Evolutionary conservation across 2,113 vertebrate genomes (phyloP).

Genomic region (Tachysurus fulvidraco): DNA sequence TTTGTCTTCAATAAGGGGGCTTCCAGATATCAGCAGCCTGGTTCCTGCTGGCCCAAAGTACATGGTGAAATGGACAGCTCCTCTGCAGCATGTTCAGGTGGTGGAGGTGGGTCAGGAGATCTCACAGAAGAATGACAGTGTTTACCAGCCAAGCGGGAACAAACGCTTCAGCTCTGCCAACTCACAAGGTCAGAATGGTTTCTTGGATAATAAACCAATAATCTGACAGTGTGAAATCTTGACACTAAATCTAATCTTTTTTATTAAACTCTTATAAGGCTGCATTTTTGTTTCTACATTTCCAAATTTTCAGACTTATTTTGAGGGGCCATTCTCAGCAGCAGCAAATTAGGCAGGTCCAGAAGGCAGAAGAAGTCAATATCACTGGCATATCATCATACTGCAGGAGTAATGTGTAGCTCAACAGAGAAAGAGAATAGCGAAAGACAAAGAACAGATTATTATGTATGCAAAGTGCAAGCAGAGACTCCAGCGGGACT

Average conservation of each 20-base stretch:
- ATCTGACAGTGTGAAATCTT: not conserved
- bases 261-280: not conserved
- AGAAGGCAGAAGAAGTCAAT: not conserved
- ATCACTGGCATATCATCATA: not conserved
- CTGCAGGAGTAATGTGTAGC: not conserved
- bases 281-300: not conserved
- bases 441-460: not conserved
- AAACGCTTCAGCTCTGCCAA: conserved; percentile 62
- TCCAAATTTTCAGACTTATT: too few species aligned
- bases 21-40: conserved; percentile 82
- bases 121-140: conserved; percentile 69
- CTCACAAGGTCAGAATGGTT: conserved; percentile 39
- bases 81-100: conserved; percentile 81
- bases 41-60: conserved; percentile 85
- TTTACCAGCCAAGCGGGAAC: conserved; percentile 67
- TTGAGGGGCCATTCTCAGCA: not conserved
- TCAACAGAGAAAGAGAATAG: not conserved
- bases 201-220: not conserved
- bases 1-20: conserved; percentile 58
- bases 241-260: not conserved
- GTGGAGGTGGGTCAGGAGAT: conserved; percentile 83
- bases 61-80: conserved; percentile 82
- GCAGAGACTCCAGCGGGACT: not conserved
- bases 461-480: not conserved
- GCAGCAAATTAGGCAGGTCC: not conserved